Evolutionary conservation across 2,797 vertebrate species (phyloP).

Genomic region (Danio albolineatus): DNA sequence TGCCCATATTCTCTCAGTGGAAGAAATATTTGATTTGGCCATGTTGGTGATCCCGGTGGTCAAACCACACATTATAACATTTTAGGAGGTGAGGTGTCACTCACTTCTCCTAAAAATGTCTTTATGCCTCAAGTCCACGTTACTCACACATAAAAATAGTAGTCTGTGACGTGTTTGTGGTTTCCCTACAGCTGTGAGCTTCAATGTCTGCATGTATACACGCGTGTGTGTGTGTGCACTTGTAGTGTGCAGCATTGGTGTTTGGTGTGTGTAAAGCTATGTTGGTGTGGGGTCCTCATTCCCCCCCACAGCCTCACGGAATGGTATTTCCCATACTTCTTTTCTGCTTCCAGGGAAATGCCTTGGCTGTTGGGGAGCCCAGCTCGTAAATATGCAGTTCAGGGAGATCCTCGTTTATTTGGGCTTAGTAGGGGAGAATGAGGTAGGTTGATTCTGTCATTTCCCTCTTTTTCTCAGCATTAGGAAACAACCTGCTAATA

Average conservation of each 20-base stretch:
- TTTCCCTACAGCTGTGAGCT: conserved; percentile 56
- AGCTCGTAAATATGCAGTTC: conserved; percentile 62
- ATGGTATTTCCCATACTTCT: conserved; percentile 64
- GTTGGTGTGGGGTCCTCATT: conserved; percentile 66
- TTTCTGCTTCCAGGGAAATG: conserved; percentile 61
- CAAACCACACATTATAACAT: conserved; percentile 52
- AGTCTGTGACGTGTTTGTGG: conserved; percentile 60
- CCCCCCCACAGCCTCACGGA: conserved; percentile 52
- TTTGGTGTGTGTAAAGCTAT: conserved; percentile 42
- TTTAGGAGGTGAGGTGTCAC: conserved; percentile 63
- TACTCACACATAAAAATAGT: conserved; percentile 68
- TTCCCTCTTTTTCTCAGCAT: conserved; percentile 32
- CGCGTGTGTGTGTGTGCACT: conserved; percentile 31
- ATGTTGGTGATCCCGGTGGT: conserved; percentile 60
- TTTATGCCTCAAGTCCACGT: conserved; percentile 38
- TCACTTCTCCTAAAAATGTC: conserved; percentile 39
- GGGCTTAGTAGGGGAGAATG: conserved; percentile 42
- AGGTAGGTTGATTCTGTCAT: conserved; percentile 44
- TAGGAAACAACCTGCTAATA: conserved; percentile 58
- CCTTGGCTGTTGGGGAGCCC: conserved; percentile 66
- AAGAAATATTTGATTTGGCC: not conserved
- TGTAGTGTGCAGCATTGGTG: conserved; percentile 13
- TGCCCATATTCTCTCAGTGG: not conserved
- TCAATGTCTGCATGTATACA: conserved; percentile 12
- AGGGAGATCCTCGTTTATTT: conserved; percentile 62